Conservation (phyloP, 2,113 vertebrate species). For the Hyperopisus bebe region DNA sequence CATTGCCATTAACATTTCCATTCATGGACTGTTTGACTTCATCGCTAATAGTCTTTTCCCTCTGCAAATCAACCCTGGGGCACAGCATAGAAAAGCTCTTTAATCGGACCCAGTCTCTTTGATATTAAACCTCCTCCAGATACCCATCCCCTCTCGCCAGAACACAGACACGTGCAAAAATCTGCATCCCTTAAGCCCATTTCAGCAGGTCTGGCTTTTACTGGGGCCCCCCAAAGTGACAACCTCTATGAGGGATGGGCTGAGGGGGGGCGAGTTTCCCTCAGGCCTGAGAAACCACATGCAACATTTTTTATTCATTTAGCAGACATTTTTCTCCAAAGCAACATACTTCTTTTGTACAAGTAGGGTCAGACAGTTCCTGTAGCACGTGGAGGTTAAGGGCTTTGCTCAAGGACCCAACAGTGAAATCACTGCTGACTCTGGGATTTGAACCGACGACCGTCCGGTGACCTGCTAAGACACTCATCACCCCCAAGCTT, state of each 20-base stretch:
- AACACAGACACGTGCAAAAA: background rate
- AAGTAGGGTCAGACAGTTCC: background rate
- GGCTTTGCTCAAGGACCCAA: background rate
- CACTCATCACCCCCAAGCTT: background rate
- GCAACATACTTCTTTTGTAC: background rate
- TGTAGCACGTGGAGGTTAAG: background rate
- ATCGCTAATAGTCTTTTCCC: constrained; percentile 27
- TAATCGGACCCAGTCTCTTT: constrained; percentile 27
- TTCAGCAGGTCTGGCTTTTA: constrained; percentile 42
- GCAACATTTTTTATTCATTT: background rate
- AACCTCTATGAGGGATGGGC: background rate
- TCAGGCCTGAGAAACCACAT: background rate
- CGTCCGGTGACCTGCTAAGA: background rate
- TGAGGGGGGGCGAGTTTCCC: background rate
- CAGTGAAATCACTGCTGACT: background rate
- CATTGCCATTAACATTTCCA: constrained; percentile 18
- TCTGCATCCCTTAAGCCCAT: constrained; percentile 39
- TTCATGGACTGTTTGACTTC: constrained; percentile 30
- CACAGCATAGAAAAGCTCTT: constrained; percentile 12
- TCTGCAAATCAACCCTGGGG: constrained; percentile 22
- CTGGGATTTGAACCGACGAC: background rate
- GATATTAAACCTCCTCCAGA: constrained; percentile 28
- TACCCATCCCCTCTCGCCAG: background rate
- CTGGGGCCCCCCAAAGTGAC: background rate
- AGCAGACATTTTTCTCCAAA: background rate